These are phyloP conservation scores for Coluber constrictor DNA, from an alignment of 2,797 vertebrate species.

Conservation along the genomic window DNA sequence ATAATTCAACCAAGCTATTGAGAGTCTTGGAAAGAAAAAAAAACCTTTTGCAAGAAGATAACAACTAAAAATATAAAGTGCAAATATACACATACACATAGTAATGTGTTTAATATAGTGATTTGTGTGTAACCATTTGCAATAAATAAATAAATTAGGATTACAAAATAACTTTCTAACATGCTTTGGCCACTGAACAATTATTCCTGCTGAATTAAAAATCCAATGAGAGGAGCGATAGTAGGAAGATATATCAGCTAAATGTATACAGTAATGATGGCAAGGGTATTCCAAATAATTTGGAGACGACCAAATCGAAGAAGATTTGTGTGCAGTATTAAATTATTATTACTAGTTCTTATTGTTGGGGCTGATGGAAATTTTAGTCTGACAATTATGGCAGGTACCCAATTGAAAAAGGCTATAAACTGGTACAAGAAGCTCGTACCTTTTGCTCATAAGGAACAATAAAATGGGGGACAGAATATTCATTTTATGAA, in stretches of 20 bases:
- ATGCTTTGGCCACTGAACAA: neutral
- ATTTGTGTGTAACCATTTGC: neutral
- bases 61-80: too few relatives aligned
- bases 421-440: constrained; percentile 8
- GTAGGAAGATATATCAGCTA: neutral
- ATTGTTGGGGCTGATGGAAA: neutral
- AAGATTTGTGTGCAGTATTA: neutral
- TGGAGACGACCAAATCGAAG: neutral
- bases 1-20: too few relatives aligned
- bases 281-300: neutral
- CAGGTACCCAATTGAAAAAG: neutral
- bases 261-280: neutral
- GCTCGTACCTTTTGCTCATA: constrained; percentile 10
- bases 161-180: too few relatives aligned
- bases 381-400: neutral
- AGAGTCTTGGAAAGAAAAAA: too few relatives aligned
- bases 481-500: constrained; percentile 33
- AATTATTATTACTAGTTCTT: neutral
- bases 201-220: neutral
- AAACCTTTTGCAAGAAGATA: too few relatives aligned
- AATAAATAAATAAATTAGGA: neutral
- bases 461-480: constrained; percentile 26
- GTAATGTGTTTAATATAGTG: neutral
- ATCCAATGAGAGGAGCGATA: neutral
- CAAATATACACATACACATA: too few relatives aligned